Base-by-base conservation (phyloP, 1,140 invertebrate species). In the Papilio helenus region DNA sequence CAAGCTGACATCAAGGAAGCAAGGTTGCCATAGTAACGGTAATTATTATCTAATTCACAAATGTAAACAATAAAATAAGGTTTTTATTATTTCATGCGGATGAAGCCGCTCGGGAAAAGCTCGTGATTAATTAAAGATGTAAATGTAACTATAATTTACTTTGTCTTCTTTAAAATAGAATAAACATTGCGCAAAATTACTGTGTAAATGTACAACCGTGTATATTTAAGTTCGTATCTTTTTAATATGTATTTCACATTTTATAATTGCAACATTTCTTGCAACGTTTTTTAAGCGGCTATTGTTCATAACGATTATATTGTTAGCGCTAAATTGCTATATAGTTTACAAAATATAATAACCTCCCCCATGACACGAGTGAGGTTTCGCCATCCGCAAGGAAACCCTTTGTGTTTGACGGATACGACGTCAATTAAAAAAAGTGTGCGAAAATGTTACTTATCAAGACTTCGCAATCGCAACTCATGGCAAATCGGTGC, bases 381-480 rank as follows among this genome's bases (percentile, higher is more conserved):
- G n/a, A 42, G 76, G 58, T 82, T 80, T 83, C 76, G 74, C 55
- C 82, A 81, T 77, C 18, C 55, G 55, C 55, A 61, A 77, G 76
- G 51, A 61, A 61, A 76, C 49, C 74, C 74, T 76, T 76, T 76
- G 73, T 73, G 72, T 76, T 76, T 74, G 39, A 74, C 72, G 74
- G 74, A 76, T 76, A 76, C 74, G 51, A 18, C 74, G 74, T 76
- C 74, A 58, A 76, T 76, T 76, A 76, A 76, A 76, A 71, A 44
- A 76, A 82, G 73, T 72, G 78, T 82, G 81, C 29, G 81, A 82
- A 82, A 77, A 72, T 72, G 16, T 82, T 81, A 77, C 73, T 78
- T 81, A 61, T 72, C 55, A 74, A 46, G 74, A 39, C 16, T 46
- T 77, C 49, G 80, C 80, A 81, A 82, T 79, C 72, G 58, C 44